phyloP scores from a whole-genome alignment of 2,113 vertebrate genomes.

The Stictonetta naevosa region DNA sequence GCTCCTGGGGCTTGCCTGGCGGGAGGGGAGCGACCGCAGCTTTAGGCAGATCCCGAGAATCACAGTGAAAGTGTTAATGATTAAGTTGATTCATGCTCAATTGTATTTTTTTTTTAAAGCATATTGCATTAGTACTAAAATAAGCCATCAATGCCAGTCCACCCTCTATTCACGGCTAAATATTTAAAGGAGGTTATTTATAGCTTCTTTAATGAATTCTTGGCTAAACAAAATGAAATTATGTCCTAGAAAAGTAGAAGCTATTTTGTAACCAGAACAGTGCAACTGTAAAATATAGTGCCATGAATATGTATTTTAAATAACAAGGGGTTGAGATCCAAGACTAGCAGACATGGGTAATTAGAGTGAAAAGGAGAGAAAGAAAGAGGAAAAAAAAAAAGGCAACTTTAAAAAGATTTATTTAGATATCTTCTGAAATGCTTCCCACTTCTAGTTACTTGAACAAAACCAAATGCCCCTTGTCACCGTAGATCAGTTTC shows the following conservation, averaged over 20 bases:
- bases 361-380: constrained; percentile 55
- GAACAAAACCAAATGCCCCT: constrained; percentile 60
- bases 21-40: background rate
- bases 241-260: constrained; percentile 82
- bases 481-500: constrained; percentile 62
- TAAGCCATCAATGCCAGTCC: constrained; percentile 81
- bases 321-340: constrained; percentile 71
- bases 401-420: constrained; percentile 63
- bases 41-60: constrained; percentile 34
- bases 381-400: background rate
- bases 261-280: constrained; percentile 82
- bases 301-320: constrained; percentile 81
- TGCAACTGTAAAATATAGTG: constrained; percentile 77
- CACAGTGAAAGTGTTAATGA: constrained; percentile 69
- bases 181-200: constrained; percentile 83
- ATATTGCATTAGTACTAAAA: constrained; percentile 78
- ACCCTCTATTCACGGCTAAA: constrained; percentile 81
- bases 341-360: constrained; percentile 69
- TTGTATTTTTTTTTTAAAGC: constrained; percentile 69
- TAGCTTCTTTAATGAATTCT: constrained; percentile 83
- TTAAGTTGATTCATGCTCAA: constrained; percentile 76
- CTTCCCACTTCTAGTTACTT: constrained; percentile 58
- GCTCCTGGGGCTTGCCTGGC: background rate
- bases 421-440: constrained; percentile 68
- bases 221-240: constrained; percentile 84